Evolutionary conservation across 2,888 invertebrate species (phyloP), one percentile per base, ranked within the genome.

Genomic region (Rapana venosa): DNA sequence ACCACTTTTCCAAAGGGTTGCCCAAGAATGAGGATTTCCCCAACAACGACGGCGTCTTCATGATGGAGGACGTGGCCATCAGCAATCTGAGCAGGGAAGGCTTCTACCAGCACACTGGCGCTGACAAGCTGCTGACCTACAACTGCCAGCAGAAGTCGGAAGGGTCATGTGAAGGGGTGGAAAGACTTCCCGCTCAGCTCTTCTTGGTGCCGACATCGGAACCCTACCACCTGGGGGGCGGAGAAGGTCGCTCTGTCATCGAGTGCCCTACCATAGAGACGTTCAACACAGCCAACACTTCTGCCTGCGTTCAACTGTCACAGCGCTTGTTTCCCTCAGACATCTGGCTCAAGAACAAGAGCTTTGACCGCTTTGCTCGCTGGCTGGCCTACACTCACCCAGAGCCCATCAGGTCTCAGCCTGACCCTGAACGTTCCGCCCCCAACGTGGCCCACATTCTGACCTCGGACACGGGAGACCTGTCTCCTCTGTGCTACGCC

Each of bases 131-230:
- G 30, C 13, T n/a, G 20, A 70, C 30, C 17, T 77, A 36, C 36
- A 35, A 1, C 11, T 87, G 87, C 36, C 15, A 17, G 5, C 56
- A 77, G 35, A 26, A 26, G 26, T 20, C n/a, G 11, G 26, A 84
- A 2, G 66, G 35, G 0, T 30, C 30, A 8, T 88, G 88, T 87
- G 85, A 47, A 36, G 58, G 84, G 5, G 15, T 30, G 4, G 13
- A 66, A 5, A 61, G 86, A 22, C 61, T 20, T 8, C 61, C 86
- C 13, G 66, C 88, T 26, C 91, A 91, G 77, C n/a, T 91, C 1
- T 92, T 92, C 87, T 79, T 92, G n/a, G 86, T 92, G 5, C 81
- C 91, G 13, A 89, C 58, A 13, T 81, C 90, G 61, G 92, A 92
- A 36, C 91, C 91, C 22, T 90, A 90, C 77, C 87, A 89, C 58